Conservation (phyloP, 2,797 vertebrate species). For the Nannoperca australis region DNA sequence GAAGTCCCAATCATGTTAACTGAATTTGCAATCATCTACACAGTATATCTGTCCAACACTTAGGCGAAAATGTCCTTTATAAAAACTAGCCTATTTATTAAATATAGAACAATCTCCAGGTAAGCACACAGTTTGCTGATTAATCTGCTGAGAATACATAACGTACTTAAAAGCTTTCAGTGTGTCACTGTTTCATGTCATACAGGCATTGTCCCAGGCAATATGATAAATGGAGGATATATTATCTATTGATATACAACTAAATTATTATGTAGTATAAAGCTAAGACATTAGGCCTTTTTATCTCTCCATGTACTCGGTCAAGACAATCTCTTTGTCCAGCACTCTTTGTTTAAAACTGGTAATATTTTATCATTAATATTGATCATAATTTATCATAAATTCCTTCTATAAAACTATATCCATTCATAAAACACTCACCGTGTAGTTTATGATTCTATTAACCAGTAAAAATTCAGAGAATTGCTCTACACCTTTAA, state of each 20-base stretch:
- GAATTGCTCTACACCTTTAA: conserved; percentile 62
- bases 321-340: conserved; percentile 23
- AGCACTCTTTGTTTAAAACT: conserved; percentile 38
- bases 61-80: conserved; percentile 67
- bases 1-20: conserved; percentile 38
- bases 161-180: conserved; percentile 70
- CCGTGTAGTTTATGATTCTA: conserved; percentile 28
- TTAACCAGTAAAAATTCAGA: conserved; percentile 31
- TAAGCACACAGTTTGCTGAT: conserved; percentile 72
- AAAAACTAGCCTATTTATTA: conserved; percentile 82
- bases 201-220: conserved; percentile 55
- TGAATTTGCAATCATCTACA: conserved; percentile 62
- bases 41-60: conserved; percentile 50
- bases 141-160: conserved; percentile 72
- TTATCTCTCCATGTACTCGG: conserved; percentile 24
- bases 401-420: conserved; percentile 54
- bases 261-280: conserved; percentile 60
- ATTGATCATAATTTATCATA: conserved; percentile 24
- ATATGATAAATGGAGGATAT: conserved; percentile 64
- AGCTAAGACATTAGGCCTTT: conserved; percentile 55
- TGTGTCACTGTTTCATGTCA: conserved; percentile 54
- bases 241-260: conserved; percentile 59
- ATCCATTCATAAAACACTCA: conserved; percentile 61
- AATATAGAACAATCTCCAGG: conserved; percentile 82
- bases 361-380: conserved; percentile 38